These are phyloP conservation scores for Diachasma alloeum DNA, from an alignment of 1,140 invertebrate genomes.

Conservation along the genomic window DNA sequence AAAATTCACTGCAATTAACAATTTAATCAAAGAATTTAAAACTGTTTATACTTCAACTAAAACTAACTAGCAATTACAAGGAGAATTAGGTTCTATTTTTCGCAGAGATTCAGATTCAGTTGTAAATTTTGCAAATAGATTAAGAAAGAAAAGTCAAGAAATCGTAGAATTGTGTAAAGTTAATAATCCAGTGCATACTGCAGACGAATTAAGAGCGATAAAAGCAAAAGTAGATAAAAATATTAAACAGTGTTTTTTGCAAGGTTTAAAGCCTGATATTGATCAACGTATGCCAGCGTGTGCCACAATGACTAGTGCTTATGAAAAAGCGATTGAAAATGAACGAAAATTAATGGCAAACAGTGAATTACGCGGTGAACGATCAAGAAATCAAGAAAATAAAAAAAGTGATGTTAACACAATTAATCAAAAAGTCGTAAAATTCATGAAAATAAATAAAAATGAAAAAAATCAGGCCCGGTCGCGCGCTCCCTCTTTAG, in stretches of 20 bases:
- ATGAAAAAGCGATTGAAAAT: not conserved
- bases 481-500: too few relatives aligned
- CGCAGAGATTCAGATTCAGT: not conserved
- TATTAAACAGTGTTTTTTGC: not conserved
- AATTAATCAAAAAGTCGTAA: not conserved
- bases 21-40: not conserved
- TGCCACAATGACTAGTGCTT: not conserved
- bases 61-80: not conserved
- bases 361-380: not conserved
- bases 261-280: constrained; percentile 13
- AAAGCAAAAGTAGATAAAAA: not conserved
- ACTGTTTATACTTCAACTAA: not conserved
- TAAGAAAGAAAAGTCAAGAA: constrained; percentile 10
- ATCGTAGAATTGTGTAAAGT: not conserved
- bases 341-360: not conserved
- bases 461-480: too few relatives aligned
- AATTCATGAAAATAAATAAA: not conserved
- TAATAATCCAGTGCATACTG: not conserved
- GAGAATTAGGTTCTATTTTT: not conserved
- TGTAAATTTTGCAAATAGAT: not conserved
- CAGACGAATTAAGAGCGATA: not conserved
- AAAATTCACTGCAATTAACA: not conserved
- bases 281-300: constrained; percentile 17
- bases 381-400: not conserved
- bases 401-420: not conserved